Evolutionary conservation across 2,797 vertebrate genomes (phyloP).

Genomic region (Poeciliopsis paucimaculata): DNA sequence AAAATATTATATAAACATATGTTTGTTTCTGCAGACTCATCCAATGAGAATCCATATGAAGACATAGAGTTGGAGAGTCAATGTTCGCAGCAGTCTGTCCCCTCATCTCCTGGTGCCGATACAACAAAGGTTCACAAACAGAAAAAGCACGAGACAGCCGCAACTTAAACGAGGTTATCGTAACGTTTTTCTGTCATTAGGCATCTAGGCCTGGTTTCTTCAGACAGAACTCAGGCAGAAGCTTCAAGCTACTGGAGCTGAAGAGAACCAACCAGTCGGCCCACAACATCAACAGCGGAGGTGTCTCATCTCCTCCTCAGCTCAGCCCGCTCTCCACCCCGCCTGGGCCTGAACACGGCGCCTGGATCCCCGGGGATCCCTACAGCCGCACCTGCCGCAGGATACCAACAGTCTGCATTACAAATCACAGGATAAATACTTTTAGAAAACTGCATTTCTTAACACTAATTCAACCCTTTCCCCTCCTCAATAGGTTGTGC

Average conservation of each 20-base stretch:
- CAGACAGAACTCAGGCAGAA: slow-evolving; percentile 87
- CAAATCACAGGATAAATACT: not conserved
- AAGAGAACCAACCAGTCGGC: slow-evolving; percentile 76
- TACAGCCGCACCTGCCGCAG: slow-evolving; percentile 61
- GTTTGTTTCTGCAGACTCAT: slow-evolving; percentile 61
- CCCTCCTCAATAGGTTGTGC: slow-evolving; percentile 67
- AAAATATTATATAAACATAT: not conserved
- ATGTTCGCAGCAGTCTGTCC: slow-evolving; percentile 85
- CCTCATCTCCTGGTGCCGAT: slow-evolving; percentile 84
- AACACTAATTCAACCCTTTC: not conserved
- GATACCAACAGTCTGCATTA: slow-evolving; percentile 65
- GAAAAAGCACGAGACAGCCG: not conserved
- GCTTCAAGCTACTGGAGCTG: slow-evolving; percentile 87
- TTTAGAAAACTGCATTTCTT: not conserved
- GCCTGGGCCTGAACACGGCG: slow-evolving; percentile 23
- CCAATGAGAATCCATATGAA: slow-evolving; percentile 92
- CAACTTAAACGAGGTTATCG: not conserved
- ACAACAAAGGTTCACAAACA: slow-evolving; percentile 72
- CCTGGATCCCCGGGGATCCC: slow-evolving; percentile 53
- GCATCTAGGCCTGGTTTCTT: slow-evolving; percentile 78
- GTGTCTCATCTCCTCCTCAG: slow-evolving; percentile 82
- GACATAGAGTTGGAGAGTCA: slow-evolving; percentile 90
- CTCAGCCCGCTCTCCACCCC: slow-evolving; percentile 79
- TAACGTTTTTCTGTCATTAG: slow-evolving; percentile 27
- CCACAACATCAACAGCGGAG: slow-evolving; percentile 70